Percentiles rank a stretch among this genome's conserved stretches.
phyloP scores from a whole-genome alignment of 2,113 vertebrate species.

The Numenius arquata region DNA sequence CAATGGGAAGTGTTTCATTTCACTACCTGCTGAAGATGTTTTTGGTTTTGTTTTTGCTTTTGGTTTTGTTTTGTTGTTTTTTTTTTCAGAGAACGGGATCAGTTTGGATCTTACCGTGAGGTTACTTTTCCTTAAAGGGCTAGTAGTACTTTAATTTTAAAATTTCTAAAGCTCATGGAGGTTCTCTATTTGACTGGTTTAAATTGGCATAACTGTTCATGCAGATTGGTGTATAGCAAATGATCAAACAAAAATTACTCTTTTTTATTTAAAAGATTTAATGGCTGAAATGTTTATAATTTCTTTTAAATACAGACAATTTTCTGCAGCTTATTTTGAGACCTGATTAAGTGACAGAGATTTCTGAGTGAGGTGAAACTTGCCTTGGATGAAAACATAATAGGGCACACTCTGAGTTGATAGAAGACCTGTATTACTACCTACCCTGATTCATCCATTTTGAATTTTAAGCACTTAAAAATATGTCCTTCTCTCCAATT shows the following conservation, averaged over 20 bases:
- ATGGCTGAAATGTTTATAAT: background rate
- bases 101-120: background rate
- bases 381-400: background rate
- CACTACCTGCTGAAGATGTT: background rate
- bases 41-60: background rate
- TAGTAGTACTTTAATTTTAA: background rate
- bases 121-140: background rate
- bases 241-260: background rate
- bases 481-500: background rate
- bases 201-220: background rate
- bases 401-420: background rate
- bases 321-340: conserved; percentile 32
- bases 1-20: background rate
- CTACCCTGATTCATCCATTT: background rate
- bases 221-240: background rate
- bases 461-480: conserved; percentile 14
- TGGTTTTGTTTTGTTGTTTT: background rate
- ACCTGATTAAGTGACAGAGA: background rate
- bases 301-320: conserved; percentile 8
- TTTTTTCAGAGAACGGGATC: background rate
- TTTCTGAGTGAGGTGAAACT: background rate
- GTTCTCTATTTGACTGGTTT: background rate
- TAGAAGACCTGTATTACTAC: background rate
- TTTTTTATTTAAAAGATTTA: background rate
- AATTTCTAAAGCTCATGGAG: background rate